Evolutionary conservation across 2,888 invertebrate species (phyloP).

Genomic region (Brachyopa scutellaris): DNA sequence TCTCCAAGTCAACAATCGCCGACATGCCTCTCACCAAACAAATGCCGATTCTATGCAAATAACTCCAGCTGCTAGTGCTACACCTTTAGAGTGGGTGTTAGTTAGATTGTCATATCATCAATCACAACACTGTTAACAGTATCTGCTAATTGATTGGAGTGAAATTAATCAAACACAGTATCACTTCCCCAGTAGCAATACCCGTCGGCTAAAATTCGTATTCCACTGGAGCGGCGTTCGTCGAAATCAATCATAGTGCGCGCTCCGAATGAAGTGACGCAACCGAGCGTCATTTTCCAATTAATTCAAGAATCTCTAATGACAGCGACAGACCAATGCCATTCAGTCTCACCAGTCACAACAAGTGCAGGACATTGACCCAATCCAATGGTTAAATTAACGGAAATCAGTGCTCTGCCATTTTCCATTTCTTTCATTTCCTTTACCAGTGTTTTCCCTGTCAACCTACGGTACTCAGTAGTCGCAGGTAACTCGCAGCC

Average conservation of each 20-base stretch:
- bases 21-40: no score
- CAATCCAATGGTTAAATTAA: slow-evolving; percentile 31
- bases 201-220: slow-evolving; percentile 12
- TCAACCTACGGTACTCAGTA: slow-evolving; percentile 27
- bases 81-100: no score
- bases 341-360: background rate
- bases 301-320: slow-evolving; percentile 29
- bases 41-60: no score
- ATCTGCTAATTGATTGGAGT: slow-evolving; percentile 34
- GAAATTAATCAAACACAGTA: slow-evolving; percentile 15
- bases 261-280: slow-evolving; percentile 19
- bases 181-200: slow-evolving; percentile 12
- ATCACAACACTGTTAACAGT: slow-evolving; percentile 29
- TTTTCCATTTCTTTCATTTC: slow-evolving; percentile 49
- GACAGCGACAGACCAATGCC: no score
- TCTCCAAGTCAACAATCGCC: background rate
- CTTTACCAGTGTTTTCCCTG: slow-evolving; percentile 34
- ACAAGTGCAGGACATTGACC: slow-evolving; percentile 35
- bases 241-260: slow-evolving; percentile 19
- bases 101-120: slow-evolving; percentile 6
- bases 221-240: background rate
- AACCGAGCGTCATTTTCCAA: background rate
- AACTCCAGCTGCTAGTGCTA: no score
- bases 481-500: slow-evolving; percentile 19
- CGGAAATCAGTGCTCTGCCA: slow-evolving; percentile 52